These are phyloP conservation scores for Diplazon laetatorius DNA, from an alignment of 2,888 invertebrate species.

Conservation along the genomic window DNA sequence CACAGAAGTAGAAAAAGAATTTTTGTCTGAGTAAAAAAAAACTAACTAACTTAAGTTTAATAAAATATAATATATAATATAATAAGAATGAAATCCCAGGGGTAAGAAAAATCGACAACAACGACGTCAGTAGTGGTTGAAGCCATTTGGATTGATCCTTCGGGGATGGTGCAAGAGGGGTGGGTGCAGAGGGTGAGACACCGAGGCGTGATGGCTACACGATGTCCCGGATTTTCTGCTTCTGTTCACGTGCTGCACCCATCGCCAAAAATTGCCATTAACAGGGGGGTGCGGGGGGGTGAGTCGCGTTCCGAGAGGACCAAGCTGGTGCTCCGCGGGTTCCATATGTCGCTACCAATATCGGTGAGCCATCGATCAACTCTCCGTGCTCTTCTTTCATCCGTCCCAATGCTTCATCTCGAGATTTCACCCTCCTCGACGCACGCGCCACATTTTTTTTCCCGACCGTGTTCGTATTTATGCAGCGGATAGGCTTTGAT, in stretches of 20 bases:
- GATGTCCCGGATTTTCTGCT: constrained; percentile 11
- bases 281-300: constrained; percentile 16
- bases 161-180: constrained; percentile 36
- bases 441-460: constrained; percentile 27
- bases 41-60: too few species aligned
- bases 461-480: too few species aligned
- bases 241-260: constrained; percentile 38
- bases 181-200: constrained; percentile 35
- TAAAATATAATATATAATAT: too few species aligned
- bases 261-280: constrained; percentile 58
- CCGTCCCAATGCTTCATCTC: constrained; percentile 62
- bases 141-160: constrained; percentile 50
- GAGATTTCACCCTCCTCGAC: constrained; percentile 59
- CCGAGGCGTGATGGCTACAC: constrained; percentile 67
- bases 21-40: too few species aligned
- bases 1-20: not conserved
- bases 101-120: too few species aligned
- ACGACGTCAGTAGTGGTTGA: constrained; percentile 1
- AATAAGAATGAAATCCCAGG: too few species aligned
- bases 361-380: constrained; percentile 77
- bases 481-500: constrained; percentile 39
- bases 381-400: constrained; percentile 70
- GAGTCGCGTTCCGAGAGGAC: constrained; percentile 62
- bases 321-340: constrained; percentile 71
- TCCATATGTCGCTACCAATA: constrained; percentile 78